These are phyloP conservation scores for Dysidea cf. avara DNA, from an alignment of 37 sponge, comb jelly and placozoan species.

Conservation along the genomic window DNA sequence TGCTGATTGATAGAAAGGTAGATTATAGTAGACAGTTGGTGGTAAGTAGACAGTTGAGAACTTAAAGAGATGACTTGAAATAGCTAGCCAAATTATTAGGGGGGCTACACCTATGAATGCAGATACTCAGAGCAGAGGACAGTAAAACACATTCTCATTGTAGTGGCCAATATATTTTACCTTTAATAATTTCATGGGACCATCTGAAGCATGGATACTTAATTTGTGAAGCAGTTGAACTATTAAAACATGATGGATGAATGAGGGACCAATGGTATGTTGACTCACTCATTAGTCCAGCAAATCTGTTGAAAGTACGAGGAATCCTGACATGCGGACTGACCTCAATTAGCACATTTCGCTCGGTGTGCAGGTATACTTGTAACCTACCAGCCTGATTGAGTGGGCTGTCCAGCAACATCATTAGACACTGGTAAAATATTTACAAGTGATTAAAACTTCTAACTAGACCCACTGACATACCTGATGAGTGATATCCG, in stretches of 20 bases:
- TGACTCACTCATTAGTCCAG: conserved; percentile 92
- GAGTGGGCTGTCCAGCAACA: conserved; percentile 98
- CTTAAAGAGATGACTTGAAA: too few relatives aligned
- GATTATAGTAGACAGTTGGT: not conserved
- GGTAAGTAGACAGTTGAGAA: too few relatives aligned
- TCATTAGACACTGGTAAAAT: conserved; percentile 83
- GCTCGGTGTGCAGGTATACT: conserved; percentile 94
- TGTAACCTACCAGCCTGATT: conserved; percentile 96
- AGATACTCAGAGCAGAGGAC: not conserved
- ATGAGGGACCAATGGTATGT: not conserved
- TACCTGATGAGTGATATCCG: conserved; percentile 95
- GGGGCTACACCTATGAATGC: not conserved
- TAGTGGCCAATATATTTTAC: too few relatives aligned
- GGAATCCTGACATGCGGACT: conserved; percentile 93
- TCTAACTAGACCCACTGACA: not conserved
- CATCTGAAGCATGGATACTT: conserved; percentile 94
- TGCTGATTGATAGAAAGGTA: too few relatives aligned
- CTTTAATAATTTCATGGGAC: conserved; percentile 94
- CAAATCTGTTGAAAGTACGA: conserved; percentile 96
- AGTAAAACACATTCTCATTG: not conserved
- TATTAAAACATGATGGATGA: conserved; percentile 17
- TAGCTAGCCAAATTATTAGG: too few relatives aligned
- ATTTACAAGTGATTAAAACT: not conserved
- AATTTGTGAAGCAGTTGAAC: conserved; percentile 97
- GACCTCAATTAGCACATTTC: conserved; percentile 96